These are phyloP conservation scores for Drosophila prosaltans DNA, from an alignment of 1,140 invertebrate species.

Conservation along the genomic window DNA sequence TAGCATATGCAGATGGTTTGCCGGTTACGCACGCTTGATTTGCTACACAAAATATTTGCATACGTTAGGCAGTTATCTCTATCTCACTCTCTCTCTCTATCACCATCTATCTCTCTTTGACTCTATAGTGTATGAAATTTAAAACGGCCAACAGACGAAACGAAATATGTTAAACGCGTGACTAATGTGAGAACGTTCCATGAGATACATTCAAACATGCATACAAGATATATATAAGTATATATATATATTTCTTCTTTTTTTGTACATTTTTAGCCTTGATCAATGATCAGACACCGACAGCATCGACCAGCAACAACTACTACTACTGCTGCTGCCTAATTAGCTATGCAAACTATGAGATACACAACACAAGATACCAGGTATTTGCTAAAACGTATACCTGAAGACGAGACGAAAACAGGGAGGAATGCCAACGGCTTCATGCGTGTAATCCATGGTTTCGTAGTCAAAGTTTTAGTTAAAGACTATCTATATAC, in stretches of 20 bases:
- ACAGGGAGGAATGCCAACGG: constrained; percentile 46
- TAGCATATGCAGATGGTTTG: constrained; percentile 75
- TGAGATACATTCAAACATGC: constrained; percentile 58
- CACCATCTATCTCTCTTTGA: constrained; percentile 6
- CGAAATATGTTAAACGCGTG: constrained; percentile 80
- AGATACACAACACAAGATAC: constrained; percentile 74
- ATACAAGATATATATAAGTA: not conserved
- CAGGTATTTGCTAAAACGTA: constrained; percentile 60
- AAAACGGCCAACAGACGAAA: constrained; percentile 69
- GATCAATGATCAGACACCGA: constrained; percentile 26
- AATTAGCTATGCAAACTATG: constrained; percentile 81
- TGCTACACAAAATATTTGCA: constrained; percentile 74
- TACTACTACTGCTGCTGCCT: constrained; percentile 45
- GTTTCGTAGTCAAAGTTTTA: constrained; percentile 22
- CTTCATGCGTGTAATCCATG: constrained; percentile 70
- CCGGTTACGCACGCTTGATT: constrained; percentile 72
- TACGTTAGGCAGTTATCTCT: constrained; percentile 36
- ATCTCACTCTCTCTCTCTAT: not conserved
- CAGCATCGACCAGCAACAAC: constrained; percentile 17
- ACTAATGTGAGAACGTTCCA: constrained; percentile 80
- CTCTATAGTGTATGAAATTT: constrained; percentile 73
- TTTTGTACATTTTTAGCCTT: constrained; percentile 11
- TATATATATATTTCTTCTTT: not conserved
- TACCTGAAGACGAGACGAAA: not conserved
- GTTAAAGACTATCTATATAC: not conserved